Base-by-base conservation (phyloP, 2,113 vertebrate genomes). In the Stictonetta naevosa region DNA sequence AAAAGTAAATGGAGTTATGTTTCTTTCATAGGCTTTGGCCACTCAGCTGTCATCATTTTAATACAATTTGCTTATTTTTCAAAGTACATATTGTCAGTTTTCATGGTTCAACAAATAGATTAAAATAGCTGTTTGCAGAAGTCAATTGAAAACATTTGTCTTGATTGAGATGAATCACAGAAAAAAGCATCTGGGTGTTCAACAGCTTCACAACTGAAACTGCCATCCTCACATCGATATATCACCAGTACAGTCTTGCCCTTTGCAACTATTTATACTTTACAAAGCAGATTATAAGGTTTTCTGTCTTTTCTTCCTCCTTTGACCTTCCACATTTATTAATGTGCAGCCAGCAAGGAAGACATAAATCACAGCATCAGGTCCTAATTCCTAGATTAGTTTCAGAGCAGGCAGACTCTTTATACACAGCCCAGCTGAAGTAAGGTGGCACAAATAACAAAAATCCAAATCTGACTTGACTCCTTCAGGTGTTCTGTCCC, bases 51-150 rank as follows among this genome's bases (percentile, higher is more conserved):
- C 42, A 88, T 64, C n/a, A 48, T 90, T 83, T 64, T 50, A 52
- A 68, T 1, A 72, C 33, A 62, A 84, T 44, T 86, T 40, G 67
- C 33, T 88, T 94, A 14, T 74, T 78, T 94, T 81, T 81, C 85
- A 83, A 93, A 80, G 80, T 13, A 77, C 22, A 3, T 68, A 56
- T 56, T 4, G 4, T 91, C 46, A 59, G 56, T 84, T 76, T 88
- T 13, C 16, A 33, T 13, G 44, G 33, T 18, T 87, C 83, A 91
- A 87, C 48, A 78, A 86, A 83, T 4, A 86, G 66, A 91, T 76
- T 60, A 56, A 88, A 93, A 84, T 7, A 92, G 58, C 63, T 87
- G 56, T 86, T 78, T 81, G 69, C 13, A 81, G 38, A 91, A 94
- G 40, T 34, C 74, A 68, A 3, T 38, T 78, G 48, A 76, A 94